Evolutionary conservation across 92 coral and sea anemone genomes (phyloP).

Genomic region (Porites evermanni): DNA sequence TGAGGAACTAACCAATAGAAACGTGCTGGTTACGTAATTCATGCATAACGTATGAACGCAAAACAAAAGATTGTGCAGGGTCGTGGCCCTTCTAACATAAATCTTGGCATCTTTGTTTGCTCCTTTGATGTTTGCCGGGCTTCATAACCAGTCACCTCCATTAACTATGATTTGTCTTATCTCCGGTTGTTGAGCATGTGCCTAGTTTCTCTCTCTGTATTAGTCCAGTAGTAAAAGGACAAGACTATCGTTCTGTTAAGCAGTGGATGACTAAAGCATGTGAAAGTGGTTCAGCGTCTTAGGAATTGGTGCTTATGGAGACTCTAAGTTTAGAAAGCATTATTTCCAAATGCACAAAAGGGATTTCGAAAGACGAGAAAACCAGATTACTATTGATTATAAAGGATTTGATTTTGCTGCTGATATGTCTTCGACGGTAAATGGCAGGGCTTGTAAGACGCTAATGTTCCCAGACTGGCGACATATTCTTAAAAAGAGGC

Average conservation of each 20-base stretch:
- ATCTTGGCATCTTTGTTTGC: too few relatives aligned
- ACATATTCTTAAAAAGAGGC: slow-evolving; percentile 38
- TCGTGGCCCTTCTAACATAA: too few relatives aligned
- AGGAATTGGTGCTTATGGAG: slow-evolving; percentile 49
- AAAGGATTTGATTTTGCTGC: slow-evolving; percentile 20
- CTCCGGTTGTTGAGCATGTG: slow-evolving; percentile 28
- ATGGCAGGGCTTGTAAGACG: background rate
- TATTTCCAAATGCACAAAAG: slow-evolving; percentile 24
- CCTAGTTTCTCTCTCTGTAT: slow-evolving; percentile 35
- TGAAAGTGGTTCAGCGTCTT: slow-evolving; percentile 1
- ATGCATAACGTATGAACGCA: too few relatives aligned
- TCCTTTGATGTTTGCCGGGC: too few relatives aligned
- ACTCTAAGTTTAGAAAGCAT: slow-evolving; percentile 45
- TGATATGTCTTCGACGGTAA: background rate
- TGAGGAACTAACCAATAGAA: too few relatives aligned
- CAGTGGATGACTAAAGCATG: slow-evolving; percentile 5
- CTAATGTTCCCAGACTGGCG: slow-evolving; percentile 55
- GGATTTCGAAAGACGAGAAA: background rate
- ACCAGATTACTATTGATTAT: slow-evolving; percentile 15
- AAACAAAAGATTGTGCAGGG: too few relatives aligned
- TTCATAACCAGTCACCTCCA: too few relatives aligned
- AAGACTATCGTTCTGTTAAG: slow-evolving; percentile 18
- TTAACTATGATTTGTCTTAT: too few relatives aligned
- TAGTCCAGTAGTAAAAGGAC: slow-evolving; percentile 43
- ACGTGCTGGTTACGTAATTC: too few relatives aligned